A percentile compares a stretch with the other conserved stretches of the same genome.
phyloP scores from a whole-genome alignment of 2,113 vertebrate genomes.

The Puma concolor region DNA sequence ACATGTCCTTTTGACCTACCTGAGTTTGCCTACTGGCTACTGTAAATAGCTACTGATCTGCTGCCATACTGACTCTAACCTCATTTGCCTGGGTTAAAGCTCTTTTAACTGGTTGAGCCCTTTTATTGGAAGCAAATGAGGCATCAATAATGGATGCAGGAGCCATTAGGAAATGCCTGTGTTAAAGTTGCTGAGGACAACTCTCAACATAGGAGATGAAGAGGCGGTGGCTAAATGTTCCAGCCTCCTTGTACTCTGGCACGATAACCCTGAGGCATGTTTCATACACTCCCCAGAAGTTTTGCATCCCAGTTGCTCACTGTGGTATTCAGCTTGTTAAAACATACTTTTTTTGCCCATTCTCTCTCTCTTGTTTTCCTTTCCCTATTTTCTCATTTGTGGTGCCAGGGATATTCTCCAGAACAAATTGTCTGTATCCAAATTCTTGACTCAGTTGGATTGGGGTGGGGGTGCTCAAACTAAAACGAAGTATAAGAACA shows the following conservation, averaged over 20 bases:
- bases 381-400: slow-evolving; percentile 10
- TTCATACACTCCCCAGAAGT: neutral
- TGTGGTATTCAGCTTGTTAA: neutral
- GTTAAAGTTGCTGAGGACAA: neutral
- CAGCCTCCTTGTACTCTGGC: neutral
- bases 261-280: neutral
- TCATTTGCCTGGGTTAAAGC: neutral
- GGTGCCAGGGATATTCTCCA: neutral
- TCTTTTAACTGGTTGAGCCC: neutral
- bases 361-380: neutral
- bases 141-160: neutral
- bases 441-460: neutral
- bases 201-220: neutral
- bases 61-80: neutral
- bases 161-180: neutral
- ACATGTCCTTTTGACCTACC: neutral
- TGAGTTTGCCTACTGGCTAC: neutral
- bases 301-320: neutral
- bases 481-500: neutral
- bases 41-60: neutral
- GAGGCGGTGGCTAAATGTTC: neutral
- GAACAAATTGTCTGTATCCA: slow-evolving; percentile 2
- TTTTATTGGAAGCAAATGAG: neutral
- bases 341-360: neutral
- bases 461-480: neutral